Evolutionary conservation across 2,888 invertebrate genomes (phyloP), one percentile per base, ranked within the genome.

Genomic region (Zygaena filipendulae): DNA sequence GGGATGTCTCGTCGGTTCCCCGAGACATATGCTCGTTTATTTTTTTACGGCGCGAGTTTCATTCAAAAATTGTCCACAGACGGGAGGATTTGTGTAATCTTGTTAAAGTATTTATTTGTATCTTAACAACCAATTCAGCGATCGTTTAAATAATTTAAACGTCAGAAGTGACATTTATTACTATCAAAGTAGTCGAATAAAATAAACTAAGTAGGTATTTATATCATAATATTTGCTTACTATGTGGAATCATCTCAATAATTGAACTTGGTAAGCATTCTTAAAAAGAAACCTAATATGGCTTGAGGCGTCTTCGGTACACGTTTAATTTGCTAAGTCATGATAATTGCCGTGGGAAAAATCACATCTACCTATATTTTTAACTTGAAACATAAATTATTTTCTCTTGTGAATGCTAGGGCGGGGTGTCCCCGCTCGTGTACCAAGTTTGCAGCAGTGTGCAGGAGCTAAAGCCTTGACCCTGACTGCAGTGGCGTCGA

Each of bases 401-500:
- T n/a, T n/a, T n/a, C n/a, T n/a, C n/a, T n/a, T n/a, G n/a, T n/a
- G n/a, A n/a, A n/a, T n/a, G n/a, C n/a, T n/a, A n/a, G n/a, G n/a
- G n/a, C n/a, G n/a, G n/a, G n/a, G n/a, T n/a, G 16, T 4, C 16
- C 43, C 48, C 47, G 47, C 47, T 39, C 49, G 48, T 47, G 49
- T 58, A 75, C 69, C 57, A 72, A 69, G 69, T 70, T 56, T 51
- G 61, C 68, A 70, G 64, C 54, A 64, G 55, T 50, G 59, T 55
- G 64, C 62, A 69, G 71, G 60, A 69, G 61, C 51, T 53, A 56
- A 74, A 74, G 68, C 79, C 79, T 79, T 79, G 79, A 79, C 75
- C 79, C 77, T 77, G 75, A 71, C 56, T 60, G 62, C 64, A 72
- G 71, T 74, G 77, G 75, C 79, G 79, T 62, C 79, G 79, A 79